Conservation (phyloP, 2,113 vertebrate species). For the Seriola rivoliana region DNA sequence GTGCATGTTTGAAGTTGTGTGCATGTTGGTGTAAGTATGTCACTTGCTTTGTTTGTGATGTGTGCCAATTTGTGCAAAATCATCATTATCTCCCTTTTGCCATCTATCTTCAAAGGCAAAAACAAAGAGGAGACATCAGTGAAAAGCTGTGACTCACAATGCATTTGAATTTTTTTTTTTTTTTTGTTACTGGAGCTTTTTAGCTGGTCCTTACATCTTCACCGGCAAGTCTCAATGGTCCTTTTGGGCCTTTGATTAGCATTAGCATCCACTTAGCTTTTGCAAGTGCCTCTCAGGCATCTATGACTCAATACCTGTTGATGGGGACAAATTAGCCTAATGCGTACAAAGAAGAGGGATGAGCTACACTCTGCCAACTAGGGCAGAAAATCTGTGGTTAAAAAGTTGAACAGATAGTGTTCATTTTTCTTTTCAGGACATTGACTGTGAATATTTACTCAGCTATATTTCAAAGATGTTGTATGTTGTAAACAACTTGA, state of each 20-base stretch:
- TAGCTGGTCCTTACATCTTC: slow-evolving; percentile 45
- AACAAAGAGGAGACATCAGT: slow-evolving; percentile 22
- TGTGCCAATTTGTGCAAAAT: slow-evolving; percentile 21
- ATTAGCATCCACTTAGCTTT: slow-evolving; percentile 72
- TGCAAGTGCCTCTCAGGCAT: slow-evolving; percentile 56
- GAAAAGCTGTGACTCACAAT: slow-evolving; percentile 29
- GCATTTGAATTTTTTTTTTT: slow-evolving; percentile 7
- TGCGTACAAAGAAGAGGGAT: slow-evolving; percentile 52
- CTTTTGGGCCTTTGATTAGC: slow-evolving; percentile 67
- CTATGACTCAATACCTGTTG: slow-evolving; percentile 64
- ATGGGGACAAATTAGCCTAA: slow-evolving; percentile 63
- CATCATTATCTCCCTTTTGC: slow-evolving; percentile 21
- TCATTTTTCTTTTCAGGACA: not conserved
- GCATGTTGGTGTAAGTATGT: slow-evolving; percentile 29
- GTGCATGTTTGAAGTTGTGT: slow-evolving; percentile 22
- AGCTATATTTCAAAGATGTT: not conserved
- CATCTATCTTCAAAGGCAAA: slow-evolving; percentile 46
- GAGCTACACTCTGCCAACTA: slow-evolving; percentile 33
- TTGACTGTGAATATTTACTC: not conserved
- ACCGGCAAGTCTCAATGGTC: slow-evolving; percentile 44
- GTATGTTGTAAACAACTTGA: not conserved
- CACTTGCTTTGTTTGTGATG: slow-evolving; percentile 35
- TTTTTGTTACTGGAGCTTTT: slow-evolving; percentile 46
- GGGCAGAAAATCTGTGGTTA: slow-evolving; percentile 6
- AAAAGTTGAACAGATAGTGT: not conserved